These are phyloP conservation scores for Gallinago undulata DNA, from an alignment of 2,113 vertebrate species.

Conservation along the genomic window DNA sequence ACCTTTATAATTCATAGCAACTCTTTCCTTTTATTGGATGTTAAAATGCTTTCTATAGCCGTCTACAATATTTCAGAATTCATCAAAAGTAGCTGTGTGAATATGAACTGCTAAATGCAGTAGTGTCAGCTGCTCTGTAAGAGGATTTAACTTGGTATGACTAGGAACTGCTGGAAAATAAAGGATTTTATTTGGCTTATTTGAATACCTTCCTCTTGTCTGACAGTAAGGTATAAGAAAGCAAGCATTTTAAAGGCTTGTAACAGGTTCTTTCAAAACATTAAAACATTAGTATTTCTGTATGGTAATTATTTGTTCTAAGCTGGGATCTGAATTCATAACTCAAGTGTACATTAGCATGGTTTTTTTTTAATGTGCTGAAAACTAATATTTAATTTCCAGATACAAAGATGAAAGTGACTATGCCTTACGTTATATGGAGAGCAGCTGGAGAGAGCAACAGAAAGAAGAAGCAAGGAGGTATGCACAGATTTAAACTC, in stretches of 20 bases:
- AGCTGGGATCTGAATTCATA: background rate
- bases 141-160: background rate
- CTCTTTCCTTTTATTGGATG: background rate
- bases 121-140: background rate
- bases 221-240: background rate
- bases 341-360: background rate
- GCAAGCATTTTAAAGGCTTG: background rate
- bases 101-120: background rate
- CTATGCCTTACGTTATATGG: slow-evolving; percentile 97
- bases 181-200: background rate
- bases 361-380: background rate
- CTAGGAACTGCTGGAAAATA: background rate
- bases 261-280: background rate
- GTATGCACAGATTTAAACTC: slow-evolving; percentile 65
- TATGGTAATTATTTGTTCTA: background rate
- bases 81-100: background rate
- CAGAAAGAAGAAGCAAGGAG: slow-evolving; percentile 97
- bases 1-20: background rate
- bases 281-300: background rate
- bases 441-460: slow-evolving; percentile 95
- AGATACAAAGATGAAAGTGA: slow-evolving; percentile 98
- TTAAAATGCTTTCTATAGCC: background rate
- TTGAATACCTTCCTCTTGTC: background rate
- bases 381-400: slow-evolving; percentile 19
- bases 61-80: background rate